Percentiles rank a stretch among this genome's conserved stretches.
phyloP scores from a whole-genome alignment of 2,888 invertebrate species.

The Petrophora chlorosata region DNA sequence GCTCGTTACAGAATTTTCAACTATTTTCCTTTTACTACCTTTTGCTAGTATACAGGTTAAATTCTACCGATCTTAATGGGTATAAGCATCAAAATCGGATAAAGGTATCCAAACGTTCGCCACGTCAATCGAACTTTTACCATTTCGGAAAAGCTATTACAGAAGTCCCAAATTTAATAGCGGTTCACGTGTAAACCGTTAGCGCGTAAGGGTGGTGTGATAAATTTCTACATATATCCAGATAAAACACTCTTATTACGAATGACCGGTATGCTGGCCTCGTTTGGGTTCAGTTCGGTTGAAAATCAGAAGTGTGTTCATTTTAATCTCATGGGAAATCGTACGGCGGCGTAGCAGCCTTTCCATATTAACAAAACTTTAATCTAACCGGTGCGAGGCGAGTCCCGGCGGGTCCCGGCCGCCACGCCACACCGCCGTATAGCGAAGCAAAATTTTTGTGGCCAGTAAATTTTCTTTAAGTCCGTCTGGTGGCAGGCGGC shows the following conservation, averaged over 20 bases:
- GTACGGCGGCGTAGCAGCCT: slow-evolving; percentile 54
- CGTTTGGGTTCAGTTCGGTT: slow-evolving; percentile 39
- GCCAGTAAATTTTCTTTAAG: slow-evolving; percentile 73
- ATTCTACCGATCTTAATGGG: slow-evolving; percentile 16
- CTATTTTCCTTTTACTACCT: not conserved
- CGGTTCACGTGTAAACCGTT: slow-evolving; percentile 37
- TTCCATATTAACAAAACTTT: slow-evolving; percentile 73
- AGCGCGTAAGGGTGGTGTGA: slow-evolving; percentile 23
- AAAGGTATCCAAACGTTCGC: slow-evolving; percentile 34
- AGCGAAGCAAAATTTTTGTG: slow-evolving; percentile 64
- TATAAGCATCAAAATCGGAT: slow-evolving; percentile 26
- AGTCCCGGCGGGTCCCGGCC: slow-evolving; percentile 49
- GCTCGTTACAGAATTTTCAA: not conserved
- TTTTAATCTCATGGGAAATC: slow-evolving; percentile 65
- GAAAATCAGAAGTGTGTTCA: slow-evolving; percentile 57
- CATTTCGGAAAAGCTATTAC: slow-evolving; percentile 44
- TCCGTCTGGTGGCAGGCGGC: slow-evolving; percentile 65
- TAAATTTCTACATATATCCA: slow-evolving; percentile 40
- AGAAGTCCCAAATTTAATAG: slow-evolving; percentile 48
- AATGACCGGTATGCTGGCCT: slow-evolving; percentile 43
- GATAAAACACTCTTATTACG: slow-evolving; percentile 46
- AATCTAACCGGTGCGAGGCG: slow-evolving; percentile 56
- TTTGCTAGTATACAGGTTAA: slow-evolving; percentile 2
- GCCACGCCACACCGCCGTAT: slow-evolving; percentile 42
- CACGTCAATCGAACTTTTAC: slow-evolving; percentile 46